A percentile compares a stretch with the other conserved stretches of the same genome.
Conservation (phyloP, 2,888 invertebrate species). For the Tachina lurida region DNA sequence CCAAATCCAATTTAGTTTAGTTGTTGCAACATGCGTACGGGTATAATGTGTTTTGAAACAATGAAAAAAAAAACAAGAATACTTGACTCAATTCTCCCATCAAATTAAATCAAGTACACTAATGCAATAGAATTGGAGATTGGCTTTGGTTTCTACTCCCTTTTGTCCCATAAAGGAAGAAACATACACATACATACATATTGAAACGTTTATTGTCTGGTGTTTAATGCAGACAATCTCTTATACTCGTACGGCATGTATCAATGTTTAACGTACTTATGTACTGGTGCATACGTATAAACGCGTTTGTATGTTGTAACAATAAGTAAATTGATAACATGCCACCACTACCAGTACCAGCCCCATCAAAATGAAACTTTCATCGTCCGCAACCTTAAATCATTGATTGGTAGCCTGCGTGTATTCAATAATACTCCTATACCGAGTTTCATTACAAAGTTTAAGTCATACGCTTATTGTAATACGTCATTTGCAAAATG, state of each 20-base stretch:
- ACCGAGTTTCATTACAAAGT: neutral
- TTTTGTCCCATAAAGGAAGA: conserved; percentile 78
- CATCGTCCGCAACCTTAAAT: conserved; percentile 23
- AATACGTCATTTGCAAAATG: conserved; percentile 26
- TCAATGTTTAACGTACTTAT: neutral
- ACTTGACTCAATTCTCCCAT: conserved; percentile 79
- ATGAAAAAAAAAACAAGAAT: conserved; percentile 30
- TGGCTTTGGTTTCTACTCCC: conserved; percentile 76
- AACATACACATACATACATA: conserved; percentile 54
- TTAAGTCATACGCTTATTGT: neutral
- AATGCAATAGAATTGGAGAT: conserved; percentile 79
- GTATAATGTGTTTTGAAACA: conserved; percentile 46
- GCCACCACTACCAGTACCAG: conserved; percentile 29
- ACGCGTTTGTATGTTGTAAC: conserved; percentile 56
- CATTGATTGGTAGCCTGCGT: conserved; percentile 45
- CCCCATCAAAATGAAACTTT: conserved; percentile 13
- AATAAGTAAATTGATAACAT: conserved; percentile 70
- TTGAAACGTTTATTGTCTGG: conserved; percentile 63
- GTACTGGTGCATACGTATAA: no score
- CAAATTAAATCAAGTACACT: conserved; percentile 82
- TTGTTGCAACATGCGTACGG: conserved; percentile 72
- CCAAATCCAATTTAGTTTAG: conserved; percentile 74
- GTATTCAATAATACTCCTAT: neutral
- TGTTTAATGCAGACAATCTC: conserved; percentile 23
- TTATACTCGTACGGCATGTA: conserved; percentile 9